Base-by-base conservation (phyloP, 2,888 invertebrate species). In the Sinohyriopsis cumingii region DNA sequence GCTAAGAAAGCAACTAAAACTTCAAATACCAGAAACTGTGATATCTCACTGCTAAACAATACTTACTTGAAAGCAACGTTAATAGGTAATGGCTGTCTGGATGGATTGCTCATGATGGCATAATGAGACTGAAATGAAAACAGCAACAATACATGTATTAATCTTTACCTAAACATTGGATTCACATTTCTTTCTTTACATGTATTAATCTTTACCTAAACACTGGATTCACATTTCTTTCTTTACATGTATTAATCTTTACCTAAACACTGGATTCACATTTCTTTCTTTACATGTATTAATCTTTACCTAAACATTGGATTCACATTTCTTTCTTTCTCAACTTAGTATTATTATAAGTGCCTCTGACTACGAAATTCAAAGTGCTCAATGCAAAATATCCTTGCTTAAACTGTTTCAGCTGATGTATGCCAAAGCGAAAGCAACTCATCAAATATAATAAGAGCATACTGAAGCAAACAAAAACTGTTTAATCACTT, bases 81-180 rank as follows among this genome's bases (percentile, higher is more conserved):
- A 73, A 99, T 94, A 4, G 97, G 95, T 73, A 99, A 90, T 0
- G 98, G 97, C 91, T 97, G 96, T 20, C 98, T 91, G 69, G 95
- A 95, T 0, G 97, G 97, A 91, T 97, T 98, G 90, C 96, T 97
- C 95, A 98, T 96, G 79, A 98, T 96, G 73, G 97, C 95, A 91
- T 97, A 96, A 91, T 99, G 98, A 0, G 97, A 96, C 92, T 92
- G 84, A 70, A 86, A 86, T 54, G 65, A 61, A 24, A 73, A 68
- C 72, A 53, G 55, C 22, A 55, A 9, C 59, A 24, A 45, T 45
- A 45, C 22, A 71, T 20, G 28, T 20, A 59, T 59, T 59, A 59
- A 22, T 59, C 59, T 24, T n/a, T 25, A 24, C 18, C 45, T 45
- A 59, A n/a, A 56, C n/a, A 64, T 12, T 19, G 15, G 28, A 19